phyloP scores from a whole-genome alignment of 2,113 vertebrate species.

The Misgurnus anguillicaudatus region DNA sequence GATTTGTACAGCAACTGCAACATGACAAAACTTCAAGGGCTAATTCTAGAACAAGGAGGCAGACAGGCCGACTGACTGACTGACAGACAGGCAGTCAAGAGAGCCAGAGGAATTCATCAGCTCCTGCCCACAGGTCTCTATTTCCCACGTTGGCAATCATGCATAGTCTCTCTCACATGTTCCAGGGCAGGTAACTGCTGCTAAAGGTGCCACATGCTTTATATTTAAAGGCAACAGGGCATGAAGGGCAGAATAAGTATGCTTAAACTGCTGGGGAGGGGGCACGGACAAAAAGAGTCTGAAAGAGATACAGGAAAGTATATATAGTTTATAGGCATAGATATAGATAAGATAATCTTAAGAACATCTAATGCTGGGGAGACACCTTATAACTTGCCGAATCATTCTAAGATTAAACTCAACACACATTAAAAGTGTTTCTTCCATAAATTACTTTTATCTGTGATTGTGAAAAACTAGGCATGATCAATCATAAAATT shows the following conservation, averaged over 20 bases:
- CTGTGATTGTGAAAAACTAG: no score
- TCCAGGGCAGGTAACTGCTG: conserved; percentile 71
- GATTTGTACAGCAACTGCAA: conserved; percentile 44
- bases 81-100: conserved; percentile 60
- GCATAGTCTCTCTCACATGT: conserved; percentile 66
- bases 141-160: conserved; percentile 67
- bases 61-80: conserved; percentile 17
- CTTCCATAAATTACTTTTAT: no score
- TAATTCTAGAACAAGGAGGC: conserved; percentile 34
- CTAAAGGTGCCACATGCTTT: conserved; percentile 69
- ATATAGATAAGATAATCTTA: no score
- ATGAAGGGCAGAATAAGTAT: conserved; percentile 16
- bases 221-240: conserved; percentile 65
- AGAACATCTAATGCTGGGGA: not conserved
- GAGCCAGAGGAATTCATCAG: conserved; percentile 72
- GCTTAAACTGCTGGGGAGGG: conserved; percentile 46
- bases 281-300: not conserved
- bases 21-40: conserved; percentile 40
- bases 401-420: no score
- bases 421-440: no score
- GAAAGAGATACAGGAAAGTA: not conserved
- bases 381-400: no score
- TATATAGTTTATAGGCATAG: not conserved
- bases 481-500: no score
- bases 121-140: conserved; percentile 72